Base-by-base conservation (phyloP, 2,113 vertebrate genomes). In the Phaethon lepturus region DNA sequence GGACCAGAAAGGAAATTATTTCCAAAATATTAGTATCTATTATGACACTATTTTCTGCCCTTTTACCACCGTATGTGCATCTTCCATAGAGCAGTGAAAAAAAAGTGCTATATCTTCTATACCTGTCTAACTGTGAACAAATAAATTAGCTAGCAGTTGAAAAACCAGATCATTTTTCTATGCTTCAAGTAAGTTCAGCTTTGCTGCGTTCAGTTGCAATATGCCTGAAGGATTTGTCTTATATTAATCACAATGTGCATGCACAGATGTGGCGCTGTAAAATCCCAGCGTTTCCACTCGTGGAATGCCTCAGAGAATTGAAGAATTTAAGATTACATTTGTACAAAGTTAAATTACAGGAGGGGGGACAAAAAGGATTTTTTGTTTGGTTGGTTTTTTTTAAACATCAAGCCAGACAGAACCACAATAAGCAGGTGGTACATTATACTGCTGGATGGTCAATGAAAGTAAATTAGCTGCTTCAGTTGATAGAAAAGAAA, bases 381-480 rank as follows among this genome's bases (percentile, higher is more conserved):
- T 58, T 17, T 2, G 13, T 35, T 52, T 50, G 19, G 22, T 11
- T 59, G 35, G 19, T 17, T 15, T 19, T 83, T 62, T 40, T 69
- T 92, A 86, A 82, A 81, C 59, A 83, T 74, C 91, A 89, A 91
- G 91, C 78, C 82, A 69, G 82, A 95, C 78, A 96, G 89, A 97
- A 96, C 96, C 86, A 83, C 96, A 97, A 97, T 97, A 98, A 98
- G 94, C 94, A 96, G 95, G 95, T 97, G 97, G 94, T 95, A 95
- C 93, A 97, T 98, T 98, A 96, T 91, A 60, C 95, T 93, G 89
- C 91, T 98, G 96, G 88, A 94, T 98, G 97, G 97, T 98, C 97
- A 98, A 98, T 98, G 97, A 97, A 96, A 98, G 97, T 98, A 97
- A 98, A 98, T 98, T 98, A 98, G 94, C 95, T 98, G 97, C 95